Percentiles rank a stretch among this genome's conserved stretches.
phyloP scores from a whole-genome alignment of 2,888 invertebrate species.

The Ennomos erosarius region DNA sequence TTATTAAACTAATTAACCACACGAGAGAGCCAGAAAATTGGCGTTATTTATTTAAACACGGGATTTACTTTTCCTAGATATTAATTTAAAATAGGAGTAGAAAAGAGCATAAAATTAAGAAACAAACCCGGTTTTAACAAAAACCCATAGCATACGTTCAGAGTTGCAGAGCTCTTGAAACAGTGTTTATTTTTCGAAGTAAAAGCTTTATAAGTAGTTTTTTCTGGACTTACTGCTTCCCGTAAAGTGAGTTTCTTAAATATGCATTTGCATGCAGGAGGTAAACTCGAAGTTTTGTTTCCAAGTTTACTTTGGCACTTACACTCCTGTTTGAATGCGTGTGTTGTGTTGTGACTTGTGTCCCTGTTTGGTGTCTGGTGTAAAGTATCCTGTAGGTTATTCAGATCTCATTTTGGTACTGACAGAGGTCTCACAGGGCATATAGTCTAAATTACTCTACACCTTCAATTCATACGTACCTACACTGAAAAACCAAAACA shows the following conservation, averaged over 20 bases:
- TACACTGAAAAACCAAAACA: too few relatives aligned
- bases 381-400: slow-evolving; percentile 2
- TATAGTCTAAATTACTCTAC: too few relatives aligned
- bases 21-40: too few relatives aligned
- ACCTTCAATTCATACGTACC: too few relatives aligned
- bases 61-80: not conserved
- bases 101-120: slow-evolving; percentile 1
- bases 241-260: slow-evolving; percentile 32
- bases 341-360: slow-evolving; percentile 35
- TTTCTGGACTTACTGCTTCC: slow-evolving; percentile 20
- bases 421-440: too few relatives aligned
- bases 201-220: slow-evolving; percentile 16
- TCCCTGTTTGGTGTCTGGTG: slow-evolving; percentile 37
- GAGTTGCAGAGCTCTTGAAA: slow-evolving; percentile 1
- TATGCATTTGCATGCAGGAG: slow-evolving; percentile 32
- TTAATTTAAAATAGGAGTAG: not conserved
- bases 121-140: slow-evolving; percentile 9
- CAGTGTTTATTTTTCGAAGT: slow-evolving; percentile 16
- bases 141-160: slow-evolving; percentile 6
- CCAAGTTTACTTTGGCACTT: slow-evolving; percentile 53
- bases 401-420: slow-evolving; percentile 19
- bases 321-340: slow-evolving; percentile 50
- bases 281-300: slow-evolving; percentile 42
- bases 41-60: too few relatives aligned
- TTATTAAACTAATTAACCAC: too few relatives aligned